Base-by-base conservation (phyloP, 2,797 vertebrate species). In the Acanthurus tractus region DNA sequence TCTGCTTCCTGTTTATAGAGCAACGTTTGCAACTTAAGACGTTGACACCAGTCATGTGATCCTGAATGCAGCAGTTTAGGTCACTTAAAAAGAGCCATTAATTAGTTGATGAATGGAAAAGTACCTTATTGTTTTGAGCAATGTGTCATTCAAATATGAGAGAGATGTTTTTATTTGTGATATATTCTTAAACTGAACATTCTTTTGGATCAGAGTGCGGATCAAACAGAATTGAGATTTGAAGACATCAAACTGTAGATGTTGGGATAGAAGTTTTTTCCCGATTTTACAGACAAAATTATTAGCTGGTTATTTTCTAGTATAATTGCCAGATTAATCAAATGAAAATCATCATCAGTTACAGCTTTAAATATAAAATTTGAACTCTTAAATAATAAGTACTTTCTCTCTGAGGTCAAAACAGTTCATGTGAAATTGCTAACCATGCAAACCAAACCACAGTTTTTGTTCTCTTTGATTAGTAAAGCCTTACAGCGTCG, bases 1-100 rank as follows among this genome's bases (percentile, higher is more conserved):
- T 74, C 4, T 58, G 40, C 73, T 90, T 93, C 89, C 85, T 70
- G 49, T 84, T 69, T 34, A 25, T 50, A 23, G 3, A 68, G 22
- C 54, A 63, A 23, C 17, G 18, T 78, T 55, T 53, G 77, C 63
- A 62, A 14, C 11, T 77, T 57, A 18, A 17, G 5, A 11, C 25
- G 0, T 9, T 61, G 57, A 5, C 20, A 10, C 8, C n/a, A 17
- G 23, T 13, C 82, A 59, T 55, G 54, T 87, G 75, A 86, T 50
- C 23, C 68, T 29, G 18, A 80, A 5, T 8, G 29, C 36, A 63
- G 59, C 22, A 1, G 50, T 63, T 67, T 45, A 2, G 13, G 12
- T 42, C 0, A 10, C 23, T 56, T 54, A 23, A 15, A 53, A 17
- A 3, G 13, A 56, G 7, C 13, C 40, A 42, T 64, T 18, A 18